Evolutionary conservation across 2,113 vertebrate genomes (phyloP).

Genomic region (Lethenteron reissneri): DNA sequence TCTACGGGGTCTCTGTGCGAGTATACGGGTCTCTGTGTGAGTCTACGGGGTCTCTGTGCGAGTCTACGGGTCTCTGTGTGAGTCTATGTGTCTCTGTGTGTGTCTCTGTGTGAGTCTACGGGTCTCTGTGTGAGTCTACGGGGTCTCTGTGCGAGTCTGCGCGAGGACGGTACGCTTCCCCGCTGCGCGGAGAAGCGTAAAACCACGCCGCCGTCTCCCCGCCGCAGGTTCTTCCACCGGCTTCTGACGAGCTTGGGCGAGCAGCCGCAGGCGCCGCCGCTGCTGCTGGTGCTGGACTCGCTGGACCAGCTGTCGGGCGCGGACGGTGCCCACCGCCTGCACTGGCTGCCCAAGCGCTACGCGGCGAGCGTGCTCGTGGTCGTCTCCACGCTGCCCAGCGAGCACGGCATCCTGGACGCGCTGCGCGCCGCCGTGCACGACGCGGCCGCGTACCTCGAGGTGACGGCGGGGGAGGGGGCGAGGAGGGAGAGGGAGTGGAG

Average conservation of each 20-base stretch:
- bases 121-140: too few relatives aligned
- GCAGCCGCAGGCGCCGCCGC: conserved; percentile 16
- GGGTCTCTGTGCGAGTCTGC: too few relatives aligned
- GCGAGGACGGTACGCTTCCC: too few relatives aligned
- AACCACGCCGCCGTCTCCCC: too few relatives aligned
- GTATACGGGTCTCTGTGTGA: too few relatives aligned
- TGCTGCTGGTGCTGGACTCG: conserved; percentile 34
- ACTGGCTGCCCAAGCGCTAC: conserved; percentile 31
- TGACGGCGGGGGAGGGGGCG: conserved; percentile 6
- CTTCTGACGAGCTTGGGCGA: conserved; percentile 24
- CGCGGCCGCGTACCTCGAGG: conserved; percentile 19
- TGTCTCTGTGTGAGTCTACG: too few relatives aligned
- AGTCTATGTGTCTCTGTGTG: too few relatives aligned
- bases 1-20: too few relatives aligned
- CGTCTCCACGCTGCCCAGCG: conserved; percentile 21
- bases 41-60: too few relatives aligned
- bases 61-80: too few relatives aligned
- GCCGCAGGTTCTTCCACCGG: conserved; percentile 20
- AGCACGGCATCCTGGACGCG: conserved; percentile 14
- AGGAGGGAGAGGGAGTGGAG: too few relatives aligned
- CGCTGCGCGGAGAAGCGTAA: too few relatives aligned
- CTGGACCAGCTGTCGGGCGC: conserved; percentile 25
- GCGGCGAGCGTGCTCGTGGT: conserved; percentile 31
- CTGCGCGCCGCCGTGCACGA: conserved; percentile 12
- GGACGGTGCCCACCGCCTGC: conserved; percentile 14